Evolutionary conservation across 1,140 invertebrate species (phyloP), one percentile per base, ranked within the genome.

Genomic region (Pogonus chalceus): DNA sequence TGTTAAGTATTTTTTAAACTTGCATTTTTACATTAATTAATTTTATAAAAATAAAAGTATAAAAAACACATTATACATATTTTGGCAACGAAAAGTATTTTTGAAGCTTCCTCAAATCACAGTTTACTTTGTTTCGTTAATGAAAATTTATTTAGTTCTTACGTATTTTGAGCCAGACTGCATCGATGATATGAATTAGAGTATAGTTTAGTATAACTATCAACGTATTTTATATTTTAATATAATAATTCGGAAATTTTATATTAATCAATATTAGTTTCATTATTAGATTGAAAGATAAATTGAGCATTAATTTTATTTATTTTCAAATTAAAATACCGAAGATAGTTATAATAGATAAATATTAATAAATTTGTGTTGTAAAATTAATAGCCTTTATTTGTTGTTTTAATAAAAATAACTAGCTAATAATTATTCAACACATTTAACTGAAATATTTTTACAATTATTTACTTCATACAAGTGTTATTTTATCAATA

Each of bases 91-190:
- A 56, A 55, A 37, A 23, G 4, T 31, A 43, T 12, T 7, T 43
- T 48, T 62, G 65, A 69, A 69, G 63, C 67, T 56, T 64, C 62
- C 65, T 60, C 67, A 69, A 69, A 69, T 69, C 67, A 69, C 67
- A 69, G 67, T 64, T 67, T 63, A 65, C 64, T 60, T 60, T 58
- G 58, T 63, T 62, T 54, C 50, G 58, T 56, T 55, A 16, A 46
- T 48, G 52, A 55, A 52, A 52, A 57, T 54, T 48, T 47, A 48
- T 50, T 53, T 46, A 54, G 21, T 37, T 35, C 43, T 53, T 48
- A 49, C 43, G 39, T 52, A 49, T 46, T 37, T 51, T 35, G 20
- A 35, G 9, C 23, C 24, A 23, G 37, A 20, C 31, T 48, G 24
- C 23, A 24, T 18, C 23, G 24, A 54, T 54, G 48, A 54, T 50